Base-by-base conservation (phyloP, 2,113 vertebrate genomes). In the Mormyrus lacerda region DNA sequence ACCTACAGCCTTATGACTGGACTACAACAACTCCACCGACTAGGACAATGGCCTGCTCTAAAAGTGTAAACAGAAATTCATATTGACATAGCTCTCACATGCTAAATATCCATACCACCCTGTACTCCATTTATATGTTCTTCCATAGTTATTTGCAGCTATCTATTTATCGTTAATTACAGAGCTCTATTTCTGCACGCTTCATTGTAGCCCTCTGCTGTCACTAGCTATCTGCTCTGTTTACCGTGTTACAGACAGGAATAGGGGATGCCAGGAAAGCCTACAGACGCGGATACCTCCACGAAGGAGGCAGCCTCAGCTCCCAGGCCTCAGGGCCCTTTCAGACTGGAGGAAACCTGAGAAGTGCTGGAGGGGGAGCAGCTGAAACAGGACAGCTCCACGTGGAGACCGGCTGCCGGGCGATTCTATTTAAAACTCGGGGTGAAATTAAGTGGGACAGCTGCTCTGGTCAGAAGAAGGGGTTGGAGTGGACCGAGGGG, bases 371-470 rank as follows among this genome's bases (percentile, higher is more conserved):
- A 86, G 50, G 19, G 55, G 24, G 55, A 15, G 90, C 87, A 91
- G 91, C 92, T 61, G 13, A 45, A 83, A 42, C 55, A 58, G 87
- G 85, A 88, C 42, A 84, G 83, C 44, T 89, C 90, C 87, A 86
- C 89, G 39, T 87, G 90, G 89, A 89, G 51, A 82, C 83, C 2
- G 50, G 90, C 82, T 87, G 55, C 84, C 89, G 44, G 4, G 83
- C 47, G 27, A 76, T 93, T 91, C 95, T 96, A 96, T 96, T 95
- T 96, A 94, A 95, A 96, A 94, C 93, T 8, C 89, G 45, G 35
- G 50, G 69, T 93, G 94, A 94, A 95, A 95, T 95, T 94, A 90
- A 89, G 87, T 39, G 83, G 90, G 94, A 95, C 94, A 96, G 95
- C 95, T 95, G 95, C 92, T 89, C n/a, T 89, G 39, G 87, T 42